Base-by-base conservation (phyloP, 2,797 vertebrate genomes). In the Hybognathus amarus region DNA sequence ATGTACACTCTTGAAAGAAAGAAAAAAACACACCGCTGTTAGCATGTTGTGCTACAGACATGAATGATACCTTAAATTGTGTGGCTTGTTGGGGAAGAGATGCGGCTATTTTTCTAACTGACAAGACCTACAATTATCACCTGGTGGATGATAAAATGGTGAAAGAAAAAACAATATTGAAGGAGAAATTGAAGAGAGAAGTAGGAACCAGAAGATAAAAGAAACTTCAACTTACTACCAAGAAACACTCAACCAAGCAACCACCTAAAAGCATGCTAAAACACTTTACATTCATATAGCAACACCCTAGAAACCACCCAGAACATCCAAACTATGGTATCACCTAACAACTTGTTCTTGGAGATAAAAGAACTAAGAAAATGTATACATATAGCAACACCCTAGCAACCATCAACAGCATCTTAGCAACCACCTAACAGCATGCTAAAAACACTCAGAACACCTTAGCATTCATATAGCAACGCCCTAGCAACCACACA, bases 21-120 rank as follows among this genome's bases (percentile, higher is more conserved):
- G 2, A 8, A 4, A 13, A n/a, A 30, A 7, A 27, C 38, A 45
- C 11, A 15, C 45, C 22, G 42, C 54, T 17, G 63, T 67, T 79
- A 77, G 75, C 11, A 77, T 64, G 59, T 79, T 10, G 7, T 67
- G 20, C 4, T 67, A 52, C 20, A 52, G 63, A 66, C 61, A 66
- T 52, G 13, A 79, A 66, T 66, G 27, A 52, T 79, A 64, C 38
- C 75, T 50, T 47, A 33, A 78, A 79, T 17, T 67, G 42, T 17
- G 18, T 33, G 30, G 27, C 20, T 67, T 67, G 63, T 79, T 67
- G 61, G 33, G 45, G 61, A n/a, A 64, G 61, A 79, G 4, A 50
- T 79, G 27, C 45, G 22, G 8, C 36, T 52, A n/a, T 66, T 66
- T 78, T 67, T 52, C 61, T 38, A 63, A 47, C 24, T 64, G 76